Evolutionary conservation across 2,797 vertebrate genomes (phyloP), one percentile per base, ranked within the genome.

Genomic region (Artibeus lituratus): DNA sequence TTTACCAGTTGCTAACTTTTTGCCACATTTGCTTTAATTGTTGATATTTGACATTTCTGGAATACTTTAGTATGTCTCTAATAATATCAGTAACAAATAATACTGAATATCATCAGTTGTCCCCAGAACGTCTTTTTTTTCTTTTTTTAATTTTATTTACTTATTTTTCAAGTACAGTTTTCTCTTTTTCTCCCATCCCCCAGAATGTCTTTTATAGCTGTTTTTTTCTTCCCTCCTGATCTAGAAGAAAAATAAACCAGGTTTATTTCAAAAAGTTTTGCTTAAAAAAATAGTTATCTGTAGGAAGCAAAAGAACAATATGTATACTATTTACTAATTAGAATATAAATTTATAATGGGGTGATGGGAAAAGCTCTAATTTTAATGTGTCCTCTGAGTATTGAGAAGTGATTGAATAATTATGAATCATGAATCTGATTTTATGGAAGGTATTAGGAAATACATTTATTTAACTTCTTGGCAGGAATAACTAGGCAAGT

Each of bases 321-420:
- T 94, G 15, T 94, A 73, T 76, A 90, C 29, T 86, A 69, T 94
- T 94, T 96, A 65, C 78, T 91, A 82, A 72, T 94, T 91, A 78
- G 49, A 93, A 53, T 94, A 73, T 57, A 94, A 91, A 85, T 82
- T 96, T 57, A 94, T 37, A 96, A 1, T 90, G 55, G 24, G 21
- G 44, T 93, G 18, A 73, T 96, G 21, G 39, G 29, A 82, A 95
- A 42, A 82, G 12, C 32, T 92, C 81, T 96, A 85, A 93, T 89
- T 95, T 82, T 94, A 91, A 18, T 92, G 55, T 87, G 35, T 82
- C 51, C 15, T 94, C 70, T 95, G 67, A 90, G 21, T 96, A 69
- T 87, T 94, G 39, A 96, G 44, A 95, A 86, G 8, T 91, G 62
- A 80, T 80, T 32, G 73, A 90, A 51, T 91, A 29, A 76, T 87